Conservation (phyloP, 2,888 invertebrate genomes). For the Sericinus montela region DNA sequence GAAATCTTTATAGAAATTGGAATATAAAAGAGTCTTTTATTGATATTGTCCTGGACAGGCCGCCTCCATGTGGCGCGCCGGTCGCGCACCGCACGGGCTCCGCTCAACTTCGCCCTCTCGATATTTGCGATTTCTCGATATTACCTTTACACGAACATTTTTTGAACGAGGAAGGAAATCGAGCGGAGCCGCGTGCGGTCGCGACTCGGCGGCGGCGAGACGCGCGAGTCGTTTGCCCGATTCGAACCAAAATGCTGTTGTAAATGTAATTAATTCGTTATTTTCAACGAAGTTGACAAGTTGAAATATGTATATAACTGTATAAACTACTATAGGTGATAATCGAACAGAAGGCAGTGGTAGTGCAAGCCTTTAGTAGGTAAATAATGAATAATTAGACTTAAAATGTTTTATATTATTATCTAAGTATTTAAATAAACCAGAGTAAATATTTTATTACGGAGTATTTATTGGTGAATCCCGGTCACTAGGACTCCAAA, state of each 20-base stretch:
- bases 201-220: conserved; percentile 9
- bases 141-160: neutral
- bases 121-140: neutral
- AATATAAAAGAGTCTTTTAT: conserved; percentile 70
- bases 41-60: conserved; percentile 43
- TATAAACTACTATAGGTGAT: conserved; percentile 37
- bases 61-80: neutral
- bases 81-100: conserved; percentile 12
- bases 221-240: conserved; percentile 26
- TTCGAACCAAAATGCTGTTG: conserved; percentile 35
- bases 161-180: conserved; percentile 7
- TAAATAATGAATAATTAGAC: conserved; percentile 61
- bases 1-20: conserved; percentile 75
- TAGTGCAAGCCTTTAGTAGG: conserved; percentile 46
- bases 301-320: conserved; percentile 38
- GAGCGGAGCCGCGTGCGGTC: conserved; percentile 10
- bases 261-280: conserved; percentile 39
- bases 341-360: conserved; percentile 33
- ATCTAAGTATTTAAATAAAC: conserved; percentile 72
- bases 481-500: conserved; percentile 48
- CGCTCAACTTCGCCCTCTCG: conserved; percentile 5
- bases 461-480: conserved; percentile 60
- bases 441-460: conserved; percentile 70
- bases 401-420: conserved; percentile 71
- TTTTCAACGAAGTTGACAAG: conserved; percentile 41